Evolutionary conservation across 2,113 vertebrate species (phyloP).

Genomic region (Bubo blakistoni): DNA sequence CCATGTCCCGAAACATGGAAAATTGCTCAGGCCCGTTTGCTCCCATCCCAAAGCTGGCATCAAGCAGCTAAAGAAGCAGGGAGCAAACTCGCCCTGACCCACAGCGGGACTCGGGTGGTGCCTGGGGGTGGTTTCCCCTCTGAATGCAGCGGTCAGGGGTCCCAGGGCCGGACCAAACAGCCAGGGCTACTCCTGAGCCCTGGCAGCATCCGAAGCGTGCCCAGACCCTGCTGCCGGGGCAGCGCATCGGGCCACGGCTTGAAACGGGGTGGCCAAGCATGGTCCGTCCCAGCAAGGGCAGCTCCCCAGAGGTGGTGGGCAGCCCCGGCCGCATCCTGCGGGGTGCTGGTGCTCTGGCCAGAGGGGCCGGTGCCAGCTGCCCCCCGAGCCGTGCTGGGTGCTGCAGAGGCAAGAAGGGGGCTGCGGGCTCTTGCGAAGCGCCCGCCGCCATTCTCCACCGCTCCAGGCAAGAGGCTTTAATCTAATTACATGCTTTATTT

Average conservation of each 20-base stretch:
- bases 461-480: conserved; percentile 83
- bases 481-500: conserved; percentile 99
- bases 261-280: accelerated
- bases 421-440: neutral
- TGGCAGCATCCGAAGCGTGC: neutral
- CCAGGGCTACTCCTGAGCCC: accelerated
- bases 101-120: accelerated
- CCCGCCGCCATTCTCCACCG: conserved; percentile 56
- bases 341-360: neutral
- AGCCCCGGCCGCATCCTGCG: neutral
- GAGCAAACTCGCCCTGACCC: accelerated
- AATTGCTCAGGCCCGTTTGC: neutral
- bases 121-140: neutral
- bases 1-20: neutral
- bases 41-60: neutral
- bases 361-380: too few species aligned
- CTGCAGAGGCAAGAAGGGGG: neutral
- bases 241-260: neutral
- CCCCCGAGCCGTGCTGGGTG: neutral
- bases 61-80: neutral
- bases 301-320: accelerated
- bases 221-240: neutral
- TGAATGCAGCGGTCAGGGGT: accelerated
- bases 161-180: neutral
- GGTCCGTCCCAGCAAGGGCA: accelerated